A percentile compares a stretch with the other conserved stretches of the same genome.
These are phyloP conservation scores for Macrosoma leucophasiata DNA, from an alignment of 2,888 invertebrate species.

Conservation along the genomic window DNA sequence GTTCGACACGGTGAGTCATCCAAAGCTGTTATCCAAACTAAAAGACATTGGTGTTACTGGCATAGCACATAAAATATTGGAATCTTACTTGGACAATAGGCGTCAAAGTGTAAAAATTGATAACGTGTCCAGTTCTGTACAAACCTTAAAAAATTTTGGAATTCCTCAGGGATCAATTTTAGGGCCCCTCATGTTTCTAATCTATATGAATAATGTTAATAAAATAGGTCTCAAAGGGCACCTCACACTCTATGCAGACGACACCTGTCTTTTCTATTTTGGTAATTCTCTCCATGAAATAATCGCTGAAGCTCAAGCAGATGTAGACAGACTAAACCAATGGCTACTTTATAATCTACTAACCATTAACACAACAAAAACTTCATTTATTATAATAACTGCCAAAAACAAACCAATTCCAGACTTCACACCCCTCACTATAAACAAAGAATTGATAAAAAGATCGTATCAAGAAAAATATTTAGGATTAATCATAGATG, in stretches of 20 bases:
- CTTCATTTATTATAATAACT: neutral
- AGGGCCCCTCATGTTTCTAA: slow-evolving; percentile 14
- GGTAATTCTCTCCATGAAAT: slow-evolving; percentile 2
- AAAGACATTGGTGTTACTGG: slow-evolving; percentile 11
- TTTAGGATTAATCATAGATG: too few relatives aligned
- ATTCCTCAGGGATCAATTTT: slow-evolving; percentile 20
- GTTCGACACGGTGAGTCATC: slow-evolving; percentile 8
- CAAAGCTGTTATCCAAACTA: slow-evolving; percentile 14
- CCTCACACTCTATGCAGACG: slow-evolving; percentile 8
- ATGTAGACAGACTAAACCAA: slow-evolving; percentile 1
- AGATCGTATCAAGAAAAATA: neutral
- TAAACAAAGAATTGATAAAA: slow-evolving; percentile 3
- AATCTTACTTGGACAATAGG: slow-evolving; percentile 16
- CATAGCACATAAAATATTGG: slow-evolving; percentile 10
- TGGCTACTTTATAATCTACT: slow-evolving; percentile 3
- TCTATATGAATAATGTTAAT: slow-evolving; percentile 10
- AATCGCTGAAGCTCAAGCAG: slow-evolving; percentile 1
- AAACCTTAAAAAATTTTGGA: slow-evolving; percentile 11
- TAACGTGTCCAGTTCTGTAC: slow-evolving; percentile 3
- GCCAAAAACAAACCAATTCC: slow-evolving; percentile 5
- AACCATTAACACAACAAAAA: slow-evolving; percentile 2
- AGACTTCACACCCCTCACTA: slow-evolving; percentile 3
- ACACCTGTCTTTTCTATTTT: slow-evolving; percentile 9
- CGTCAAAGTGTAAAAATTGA: slow-evolving; percentile 18
- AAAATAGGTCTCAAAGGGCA: slow-evolving; percentile 3